Base-by-base conservation (phyloP, 2,113 vertebrate species). In the Eretmochelys imbricata region DNA sequence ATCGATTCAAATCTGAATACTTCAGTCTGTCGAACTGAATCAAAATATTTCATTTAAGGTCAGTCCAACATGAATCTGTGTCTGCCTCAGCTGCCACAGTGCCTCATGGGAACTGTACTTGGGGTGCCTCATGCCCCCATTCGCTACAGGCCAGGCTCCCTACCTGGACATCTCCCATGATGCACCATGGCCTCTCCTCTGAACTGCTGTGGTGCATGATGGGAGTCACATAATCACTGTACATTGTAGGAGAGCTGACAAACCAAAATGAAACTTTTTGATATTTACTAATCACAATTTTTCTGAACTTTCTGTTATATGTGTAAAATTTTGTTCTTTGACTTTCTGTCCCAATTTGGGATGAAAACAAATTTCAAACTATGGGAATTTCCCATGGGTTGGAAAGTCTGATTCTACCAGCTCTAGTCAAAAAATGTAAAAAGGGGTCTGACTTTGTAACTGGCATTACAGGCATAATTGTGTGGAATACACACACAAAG, bases 321-420 rank as follows among this genome's bases (percentile, higher is more conserved):
- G 3, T 76, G 42, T 22, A 27, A 20, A 75, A 75, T 24, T 38
- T 46, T 75, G 22, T 75, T 25, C 22, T 25, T 46, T 5, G 12
- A 50, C 8, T 1, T 0, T 59, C 69, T 69, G 5, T 24, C 20
- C 27, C n/a, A n/a, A 48, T 5, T 8, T 22, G 59, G 35, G 42
- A 46, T 51, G 10, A 5, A 1, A 17, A 20, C 1, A 8, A 24
- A 57, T 17, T 3, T 29, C 46, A 80, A n/a, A 11, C 13, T 16
- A 42, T 10, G 25, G 3, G 7, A 16, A 8, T 0, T 2, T 51
- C 53, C 14, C 8, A 19, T 5, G 6, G 85, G 59, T 31, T 20
- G 31, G 51, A 46, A 80, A 29, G 8, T 24, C 50, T 0, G 3
- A 11, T 29, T 6, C 1, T 75, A 35, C 0, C 0, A 11, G 9